phyloP scores from a whole-genome alignment of 2,888 invertebrate genomes.

The Acanthopleura granulata region DNA sequence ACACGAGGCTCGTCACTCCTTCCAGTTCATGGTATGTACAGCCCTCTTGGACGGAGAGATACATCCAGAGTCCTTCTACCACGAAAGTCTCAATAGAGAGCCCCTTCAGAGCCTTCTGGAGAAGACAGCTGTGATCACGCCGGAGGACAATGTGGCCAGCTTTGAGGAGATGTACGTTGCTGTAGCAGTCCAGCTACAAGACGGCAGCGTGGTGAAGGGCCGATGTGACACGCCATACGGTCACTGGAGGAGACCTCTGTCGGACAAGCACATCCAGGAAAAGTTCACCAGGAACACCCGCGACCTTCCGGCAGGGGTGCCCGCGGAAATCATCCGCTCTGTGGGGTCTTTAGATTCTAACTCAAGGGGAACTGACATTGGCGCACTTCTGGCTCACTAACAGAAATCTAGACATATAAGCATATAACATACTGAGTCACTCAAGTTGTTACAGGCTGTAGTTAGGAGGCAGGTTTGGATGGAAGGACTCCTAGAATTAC shows the following conservation, averaged over 20 bases:
- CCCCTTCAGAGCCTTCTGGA: constrained; percentile 35
- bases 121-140: constrained; percentile 38
- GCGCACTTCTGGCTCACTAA: not conserved
- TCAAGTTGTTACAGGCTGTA: too few species aligned
- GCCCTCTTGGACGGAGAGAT: constrained; percentile 49
- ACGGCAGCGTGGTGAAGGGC: constrained; percentile 32
- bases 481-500: too few species aligned
- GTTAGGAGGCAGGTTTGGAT: too few species aligned
- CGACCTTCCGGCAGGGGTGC: not conserved
- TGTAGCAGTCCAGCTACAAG: constrained; percentile 34
- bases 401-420: too few species aligned
- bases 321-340: constrained; percentile 17
- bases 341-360: not conserved
- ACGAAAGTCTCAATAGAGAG: constrained; percentile 28
- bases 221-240: constrained; percentile 50
- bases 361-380: not conserved
- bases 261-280: constrained; percentile 38
- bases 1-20: constrained; percentile 54
- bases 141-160: constrained; percentile 41
- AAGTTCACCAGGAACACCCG: constrained; percentile 47
- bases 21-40: constrained; percentile 50
- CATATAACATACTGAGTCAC: too few species aligned
- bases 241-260: constrained; percentile 52
- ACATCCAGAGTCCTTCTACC: constrained; percentile 37
- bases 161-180: constrained; percentile 54